Evolutionary conservation across 2,113 vertebrate genomes (phyloP), one percentile per base, ranked within the genome.

Genomic region (Megaceryle maxima): DNA sequence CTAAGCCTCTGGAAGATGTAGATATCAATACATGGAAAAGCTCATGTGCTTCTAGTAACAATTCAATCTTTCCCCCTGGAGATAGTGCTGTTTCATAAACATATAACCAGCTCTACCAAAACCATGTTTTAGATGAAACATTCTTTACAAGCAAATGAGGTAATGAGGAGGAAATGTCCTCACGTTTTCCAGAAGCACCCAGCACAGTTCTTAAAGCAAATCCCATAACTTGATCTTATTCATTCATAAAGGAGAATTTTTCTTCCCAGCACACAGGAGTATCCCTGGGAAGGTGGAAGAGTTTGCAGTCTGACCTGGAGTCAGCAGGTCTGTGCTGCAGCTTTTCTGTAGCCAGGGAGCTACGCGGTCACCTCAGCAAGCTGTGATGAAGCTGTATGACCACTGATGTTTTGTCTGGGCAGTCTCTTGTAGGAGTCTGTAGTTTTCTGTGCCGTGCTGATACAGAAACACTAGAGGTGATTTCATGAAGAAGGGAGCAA

Each of bases 311-410:
- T 69, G 48, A 44, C 53, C 16, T 62, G 24, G 39, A 62, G 18
- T 68, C 57, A n/a, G 44, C 37, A 66, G 35, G n/a, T 64, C 69
- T 94, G 8, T n/a, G 26, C 24, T 16, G 33, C 19, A 51, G 12
- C 21, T 68, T 72, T 64, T 57, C 29, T 43, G 20, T 46, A 50
- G 14, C 39, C 12, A 21, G 29, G 24, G 28, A 90, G 39, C 21
- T 53, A 2, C 35, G 69, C 0, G 0, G 16, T 72, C 48, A 75
- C 53, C 37, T 85, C 0, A 0, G 41, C 53, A 59, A 73, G 41
- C 26, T 8, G 1, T 5, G 33, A 31, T 44, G 60, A 82, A 56
- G 37, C 41, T 73, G 20, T 31, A 18, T 29, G 48, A 68, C 11
- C 37, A 20, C 19, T 41, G 41, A 29, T 3, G 13, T 60, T 68